phyloP scores from a whole-genome alignment of 2,888 invertebrate genomes.

The Xanthorhoe spadicearia region DNA sequence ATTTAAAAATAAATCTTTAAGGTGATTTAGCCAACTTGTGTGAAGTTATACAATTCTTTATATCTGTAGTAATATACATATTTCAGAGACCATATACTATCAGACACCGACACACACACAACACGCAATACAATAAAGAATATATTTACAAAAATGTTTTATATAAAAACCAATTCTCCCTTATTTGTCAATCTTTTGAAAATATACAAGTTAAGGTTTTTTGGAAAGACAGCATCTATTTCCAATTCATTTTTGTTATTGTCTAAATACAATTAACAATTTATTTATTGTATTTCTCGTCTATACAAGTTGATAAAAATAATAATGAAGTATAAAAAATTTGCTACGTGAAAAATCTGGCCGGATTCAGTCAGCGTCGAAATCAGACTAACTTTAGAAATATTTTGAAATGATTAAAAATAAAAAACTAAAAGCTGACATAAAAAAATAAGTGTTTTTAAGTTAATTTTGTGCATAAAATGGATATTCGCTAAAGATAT shows the following conservation, averaged over 20 bases:
- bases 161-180: conserved; percentile 22
- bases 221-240: not conserved
- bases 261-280: conserved; percentile 4
- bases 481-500: not conserved
- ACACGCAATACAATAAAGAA: conserved; percentile 19
- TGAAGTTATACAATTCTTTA: not conserved
- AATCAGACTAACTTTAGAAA: too few species aligned
- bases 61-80: not conserved
- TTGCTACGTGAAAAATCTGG: not conserved
- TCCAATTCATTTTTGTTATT: not conserved
- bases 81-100: not conserved
- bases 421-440: not conserved
- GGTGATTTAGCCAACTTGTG: too few species aligned
- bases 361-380: not conserved
- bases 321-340: not conserved
- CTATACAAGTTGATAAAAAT: not conserved
- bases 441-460: not conserved
- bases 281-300: not conserved
- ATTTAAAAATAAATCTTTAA: too few species aligned
- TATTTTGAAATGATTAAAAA: too few species aligned
- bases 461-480: not conserved
- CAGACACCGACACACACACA: conserved; percentile 12
- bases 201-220: not conserved
- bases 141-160: conserved; percentile 30
- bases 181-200: conserved; percentile 10